phyloP scores from a whole-genome alignment of 2,113 vertebrate genomes.

The Hipposideros armiger region DNA sequence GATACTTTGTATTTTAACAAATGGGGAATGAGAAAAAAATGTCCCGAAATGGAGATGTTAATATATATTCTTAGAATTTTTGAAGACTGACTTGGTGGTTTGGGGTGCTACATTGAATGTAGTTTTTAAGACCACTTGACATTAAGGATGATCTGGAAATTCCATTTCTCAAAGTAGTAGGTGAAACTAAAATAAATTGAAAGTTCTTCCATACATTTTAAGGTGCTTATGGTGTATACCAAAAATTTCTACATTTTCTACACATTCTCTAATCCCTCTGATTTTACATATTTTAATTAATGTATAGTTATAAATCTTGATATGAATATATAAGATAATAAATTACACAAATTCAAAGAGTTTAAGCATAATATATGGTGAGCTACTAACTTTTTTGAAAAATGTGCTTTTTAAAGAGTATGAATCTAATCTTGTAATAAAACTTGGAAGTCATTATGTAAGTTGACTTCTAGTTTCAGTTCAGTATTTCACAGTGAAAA shows the following conservation, averaged over 20 bases:
- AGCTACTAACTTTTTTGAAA: slow-evolving; percentile 15
- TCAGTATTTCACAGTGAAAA: slow-evolving; percentile 34
- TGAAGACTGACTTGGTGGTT: neutral
- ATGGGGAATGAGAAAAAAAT: neutral
- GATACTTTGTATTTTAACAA: neutral
- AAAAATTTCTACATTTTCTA: neutral
- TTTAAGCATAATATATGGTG: neutral
- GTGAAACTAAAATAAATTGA: neutral
- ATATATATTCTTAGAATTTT: neutral
- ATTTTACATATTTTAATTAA: slow-evolving; percentile 36
- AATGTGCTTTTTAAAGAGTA: neutral
- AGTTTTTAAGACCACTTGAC: neutral
- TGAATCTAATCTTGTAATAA: slow-evolving; percentile 28
- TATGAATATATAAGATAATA: neutral
- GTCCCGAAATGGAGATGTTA: neutral
- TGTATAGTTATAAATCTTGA: neutral
- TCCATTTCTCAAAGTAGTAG: neutral
- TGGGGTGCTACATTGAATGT: neutral
- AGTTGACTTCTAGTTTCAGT: slow-evolving; percentile 9
- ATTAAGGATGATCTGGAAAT: neutral
- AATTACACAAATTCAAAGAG: neutral
- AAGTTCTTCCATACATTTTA: neutral
- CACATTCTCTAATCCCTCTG: neutral
- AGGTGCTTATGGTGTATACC: neutral
- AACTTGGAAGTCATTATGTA: slow-evolving; percentile 55